Conservation (phyloP, 2,888 invertebrate genomes). For the Leptarthrus brevirostris region DNA sequence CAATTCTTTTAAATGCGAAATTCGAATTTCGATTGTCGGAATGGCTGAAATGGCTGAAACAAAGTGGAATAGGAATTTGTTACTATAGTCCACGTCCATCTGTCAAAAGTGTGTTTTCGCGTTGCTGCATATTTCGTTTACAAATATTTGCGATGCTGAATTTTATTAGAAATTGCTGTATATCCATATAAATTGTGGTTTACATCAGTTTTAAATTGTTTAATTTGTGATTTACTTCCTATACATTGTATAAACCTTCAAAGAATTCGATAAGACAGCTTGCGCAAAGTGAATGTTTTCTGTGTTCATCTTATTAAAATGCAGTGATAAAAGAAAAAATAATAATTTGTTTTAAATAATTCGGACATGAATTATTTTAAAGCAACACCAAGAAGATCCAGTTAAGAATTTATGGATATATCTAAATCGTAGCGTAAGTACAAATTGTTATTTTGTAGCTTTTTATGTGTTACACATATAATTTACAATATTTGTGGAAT, state of each 20-base stretch:
- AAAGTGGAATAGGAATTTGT: too few species aligned
- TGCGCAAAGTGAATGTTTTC: neutral
- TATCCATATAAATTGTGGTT: too few species aligned
- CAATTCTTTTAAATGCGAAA: too few species aligned
- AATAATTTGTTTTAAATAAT: constrained; percentile 26
- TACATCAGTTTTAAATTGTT: too few species aligned
- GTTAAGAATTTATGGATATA: constrained; percentile 32
- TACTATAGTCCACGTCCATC: constrained; percentile 34
- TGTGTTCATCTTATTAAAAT: constrained; percentile 13
- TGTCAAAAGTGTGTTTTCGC: constrained; percentile 10
- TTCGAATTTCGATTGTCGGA: too few species aligned
- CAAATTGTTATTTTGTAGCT: too few species aligned
- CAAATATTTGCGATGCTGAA: constrained; percentile 3
- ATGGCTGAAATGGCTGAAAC: too few species aligned
- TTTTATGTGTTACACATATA: too few species aligned
- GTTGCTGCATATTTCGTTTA: constrained; percentile 7
- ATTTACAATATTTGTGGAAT: too few species aligned
- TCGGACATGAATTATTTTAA: constrained; percentile 8
- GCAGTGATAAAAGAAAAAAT: constrained; percentile 3
- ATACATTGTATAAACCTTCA: too few species aligned
- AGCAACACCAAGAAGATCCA: neutral
- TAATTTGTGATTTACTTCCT: too few species aligned
- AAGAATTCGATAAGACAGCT: neutral
- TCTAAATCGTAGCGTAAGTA: constrained; percentile 19
- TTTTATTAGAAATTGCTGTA: too few species aligned